These are phyloP conservation scores for Plutella xylostella DNA, from an alignment of 2,888 invertebrate genomes.

Conservation along the genomic window DNA sequence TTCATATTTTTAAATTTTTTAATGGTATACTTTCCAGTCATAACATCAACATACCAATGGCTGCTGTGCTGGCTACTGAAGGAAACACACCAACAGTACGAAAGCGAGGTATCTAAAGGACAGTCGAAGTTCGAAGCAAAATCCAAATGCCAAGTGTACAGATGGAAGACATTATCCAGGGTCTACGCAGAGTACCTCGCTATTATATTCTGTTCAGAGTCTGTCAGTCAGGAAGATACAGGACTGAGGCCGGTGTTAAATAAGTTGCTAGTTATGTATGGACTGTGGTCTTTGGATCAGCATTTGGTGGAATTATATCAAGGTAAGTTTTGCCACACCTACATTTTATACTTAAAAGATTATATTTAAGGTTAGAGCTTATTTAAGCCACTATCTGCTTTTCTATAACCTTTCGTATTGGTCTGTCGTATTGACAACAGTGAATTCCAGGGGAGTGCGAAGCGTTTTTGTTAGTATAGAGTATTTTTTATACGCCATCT, in stretches of 20 bases:
- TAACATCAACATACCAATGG: constrained; percentile 83
- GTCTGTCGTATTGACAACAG: no score
- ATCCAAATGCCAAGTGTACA: constrained; percentile 85
- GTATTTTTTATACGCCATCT: no score
- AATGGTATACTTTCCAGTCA: no score
- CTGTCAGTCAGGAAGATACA: constrained; percentile 44
- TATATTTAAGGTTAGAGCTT: no score
- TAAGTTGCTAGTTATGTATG: constrained; percentile 46
- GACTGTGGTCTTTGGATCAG: constrained; percentile 71
- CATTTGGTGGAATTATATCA: constrained; percentile 80
- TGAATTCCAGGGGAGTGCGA: no score
- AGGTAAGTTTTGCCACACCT: constrained; percentile 28
- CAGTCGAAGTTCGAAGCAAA: constrained; percentile 80
- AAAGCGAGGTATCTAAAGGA: constrained; percentile 64
- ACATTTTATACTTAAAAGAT: no score
- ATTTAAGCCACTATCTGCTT: no score
- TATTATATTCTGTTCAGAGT: constrained; percentile 62
- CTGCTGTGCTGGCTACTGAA: constrained; percentile 83
- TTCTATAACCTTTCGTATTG: no score
- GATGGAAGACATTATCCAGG: constrained; percentile 78
- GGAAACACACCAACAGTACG: constrained; percentile 74
- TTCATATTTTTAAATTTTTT: no score
- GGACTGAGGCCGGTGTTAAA: constrained; percentile 59
- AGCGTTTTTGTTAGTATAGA: no score
- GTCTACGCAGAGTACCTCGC: constrained; percentile 82